Evolutionary conservation across 2,113 vertebrate genomes (phyloP).

Genomic region (Dicaeum eximium): DNA sequence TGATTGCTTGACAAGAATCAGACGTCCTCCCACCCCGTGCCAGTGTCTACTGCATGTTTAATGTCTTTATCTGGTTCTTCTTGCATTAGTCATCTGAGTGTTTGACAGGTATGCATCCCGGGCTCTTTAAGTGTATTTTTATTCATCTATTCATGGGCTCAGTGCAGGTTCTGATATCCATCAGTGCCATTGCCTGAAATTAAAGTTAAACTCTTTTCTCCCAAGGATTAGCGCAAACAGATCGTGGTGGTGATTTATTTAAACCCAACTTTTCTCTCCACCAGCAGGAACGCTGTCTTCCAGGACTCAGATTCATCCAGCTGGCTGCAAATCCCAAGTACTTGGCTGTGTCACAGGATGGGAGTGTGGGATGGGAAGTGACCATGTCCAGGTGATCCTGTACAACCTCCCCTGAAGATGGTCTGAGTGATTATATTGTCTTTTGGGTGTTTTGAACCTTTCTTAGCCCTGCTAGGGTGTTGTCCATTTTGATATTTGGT

Average conservation of each 20-base stretch:
- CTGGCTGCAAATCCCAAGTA: background rate
- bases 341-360: background rate
- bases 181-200: background rate
- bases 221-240: background rate
- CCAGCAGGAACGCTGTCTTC: background rate
- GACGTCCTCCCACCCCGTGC: background rate
- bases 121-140: background rate
- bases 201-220: background rate
- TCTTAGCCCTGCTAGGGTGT: background rate
- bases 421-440: background rate
- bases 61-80: background rate
- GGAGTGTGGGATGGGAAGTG: background rate
- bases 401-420: no score
- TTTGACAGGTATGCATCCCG: background rate
- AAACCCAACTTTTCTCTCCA: background rate
- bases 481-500: background rate
- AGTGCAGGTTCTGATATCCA: background rate
- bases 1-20: conserved; percentile 8
- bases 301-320: background rate
- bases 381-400: background rate
- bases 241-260: background rate
- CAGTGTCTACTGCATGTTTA: background rate
- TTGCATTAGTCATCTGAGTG: background rate
- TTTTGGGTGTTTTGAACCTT: background rate
- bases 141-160: background rate